Conservation (phyloP, 1,140 invertebrate genomes). For the Procambarus virginalis region DNA sequence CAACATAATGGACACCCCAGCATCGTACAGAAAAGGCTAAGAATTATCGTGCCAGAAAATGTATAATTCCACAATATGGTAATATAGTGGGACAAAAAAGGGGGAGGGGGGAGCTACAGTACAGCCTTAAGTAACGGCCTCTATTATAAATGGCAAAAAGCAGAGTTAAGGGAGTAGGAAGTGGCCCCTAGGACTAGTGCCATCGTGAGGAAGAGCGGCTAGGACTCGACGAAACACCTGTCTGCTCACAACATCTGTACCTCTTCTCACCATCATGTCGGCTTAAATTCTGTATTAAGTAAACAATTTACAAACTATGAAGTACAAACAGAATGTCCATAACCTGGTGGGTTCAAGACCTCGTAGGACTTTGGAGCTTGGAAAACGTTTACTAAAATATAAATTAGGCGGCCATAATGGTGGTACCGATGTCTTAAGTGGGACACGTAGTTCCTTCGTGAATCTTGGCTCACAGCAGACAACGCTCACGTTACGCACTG, state of each 20-base stretch:
- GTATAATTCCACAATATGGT: background rate
- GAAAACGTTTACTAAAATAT: no score
- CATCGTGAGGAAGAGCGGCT: background rate
- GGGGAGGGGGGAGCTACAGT: constrained; percentile 23
- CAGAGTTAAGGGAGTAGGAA: constrained; percentile 10
- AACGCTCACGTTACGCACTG: background rate
- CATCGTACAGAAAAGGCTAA: constrained; percentile 22
- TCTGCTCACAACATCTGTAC: no score
- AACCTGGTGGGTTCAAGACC: no score
- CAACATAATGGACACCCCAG: background rate
- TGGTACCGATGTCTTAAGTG: no score
- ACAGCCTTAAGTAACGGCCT: constrained; percentile 13
- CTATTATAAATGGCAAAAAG: constrained; percentile 29
- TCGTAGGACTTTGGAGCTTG: no score
- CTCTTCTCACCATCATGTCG: no score
- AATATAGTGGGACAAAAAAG: constrained; percentile 5
- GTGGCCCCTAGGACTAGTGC: background rate
- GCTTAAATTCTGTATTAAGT: no score
- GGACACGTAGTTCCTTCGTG: no score
- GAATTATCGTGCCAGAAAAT: background rate
- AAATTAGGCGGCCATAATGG: no score
- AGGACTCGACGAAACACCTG: no score
- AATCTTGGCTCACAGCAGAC: constrained; percentile 1
- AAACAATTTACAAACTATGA: no score
- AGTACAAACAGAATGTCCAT: no score